phyloP scores from a whole-genome alignment of 2,797 vertebrate species.

The Semotilus atromaculatus region DNA sequence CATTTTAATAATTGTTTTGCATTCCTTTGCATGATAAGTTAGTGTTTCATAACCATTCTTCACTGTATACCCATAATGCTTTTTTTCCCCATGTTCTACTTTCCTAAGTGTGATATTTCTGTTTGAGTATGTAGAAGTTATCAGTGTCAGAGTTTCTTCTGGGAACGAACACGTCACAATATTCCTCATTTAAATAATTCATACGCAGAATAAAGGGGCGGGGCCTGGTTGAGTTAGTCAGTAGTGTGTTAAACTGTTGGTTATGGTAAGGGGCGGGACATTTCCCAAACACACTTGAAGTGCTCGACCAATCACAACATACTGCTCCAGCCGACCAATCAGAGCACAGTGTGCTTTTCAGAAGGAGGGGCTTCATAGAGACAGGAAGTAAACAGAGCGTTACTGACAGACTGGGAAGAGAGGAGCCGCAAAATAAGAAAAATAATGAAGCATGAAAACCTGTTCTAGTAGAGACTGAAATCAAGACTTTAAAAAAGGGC shows the following conservation, averaged over 20 bases:
- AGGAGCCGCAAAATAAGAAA: neutral
- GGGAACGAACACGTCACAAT: neutral
- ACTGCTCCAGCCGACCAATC: neutral
- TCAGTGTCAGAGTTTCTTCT: neutral
- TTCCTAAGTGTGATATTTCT: neutral
- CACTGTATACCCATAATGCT: too few relatives aligned
- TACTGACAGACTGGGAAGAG: neutral
- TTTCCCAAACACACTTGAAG: neutral
- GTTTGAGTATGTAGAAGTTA: neutral
- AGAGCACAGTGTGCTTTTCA: neutral
- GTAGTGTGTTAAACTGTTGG: neutral
- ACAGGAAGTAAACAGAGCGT: neutral
- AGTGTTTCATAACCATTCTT: neutral
- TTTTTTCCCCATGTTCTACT: neutral
- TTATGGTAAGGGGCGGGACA: neutral
- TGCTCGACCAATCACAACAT: neutral
- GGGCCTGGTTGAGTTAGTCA: neutral
- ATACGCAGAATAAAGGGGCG: neutral
- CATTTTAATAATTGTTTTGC: neutral
- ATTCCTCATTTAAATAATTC: neutral
- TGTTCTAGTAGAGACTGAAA: neutral
- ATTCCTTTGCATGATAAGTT: neutral
- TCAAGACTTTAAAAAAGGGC: neutral
- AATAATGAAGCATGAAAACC: neutral
- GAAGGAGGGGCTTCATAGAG: neutral